Percentiles rank a stretch among this genome's conserved stretches.
These are phyloP conservation scores for Myiozetetes cayanensis DNA, from an alignment of 2,113 vertebrate species.

Conservation along the genomic window DNA sequence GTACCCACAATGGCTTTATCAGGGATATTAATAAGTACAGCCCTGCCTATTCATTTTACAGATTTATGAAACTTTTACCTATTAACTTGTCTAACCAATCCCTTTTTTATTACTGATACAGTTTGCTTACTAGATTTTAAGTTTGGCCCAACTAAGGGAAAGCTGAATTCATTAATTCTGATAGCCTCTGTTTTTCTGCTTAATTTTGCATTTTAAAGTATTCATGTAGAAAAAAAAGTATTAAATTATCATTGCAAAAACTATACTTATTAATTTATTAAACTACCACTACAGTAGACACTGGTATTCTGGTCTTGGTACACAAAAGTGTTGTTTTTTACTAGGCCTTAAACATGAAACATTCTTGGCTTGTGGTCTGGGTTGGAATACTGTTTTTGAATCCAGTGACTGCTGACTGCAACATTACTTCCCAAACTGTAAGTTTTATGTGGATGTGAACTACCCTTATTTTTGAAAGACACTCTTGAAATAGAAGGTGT, in stretches of 20 bases:
- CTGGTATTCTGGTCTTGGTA: neutral
- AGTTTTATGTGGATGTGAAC: conserved; percentile 41
- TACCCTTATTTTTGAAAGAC: neutral
- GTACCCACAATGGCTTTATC: neutral
- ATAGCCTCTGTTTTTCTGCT: neutral
- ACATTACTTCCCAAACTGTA: conserved; percentile 58
- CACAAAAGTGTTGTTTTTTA: conserved; percentile 10
- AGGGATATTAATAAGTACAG: neutral
- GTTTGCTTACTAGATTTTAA: neutral
- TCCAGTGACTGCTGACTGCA: conserved; percentile 19
- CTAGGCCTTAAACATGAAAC: conserved; percentile 69
- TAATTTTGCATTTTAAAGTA: neutral
- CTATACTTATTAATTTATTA: neutral
- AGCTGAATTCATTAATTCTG: neutral
- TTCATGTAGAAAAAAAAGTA: neutral
- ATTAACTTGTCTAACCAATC: neutral
- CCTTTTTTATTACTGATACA: neutral
- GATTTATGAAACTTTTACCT: neutral
- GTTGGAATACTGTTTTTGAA: conserved; percentile 42
- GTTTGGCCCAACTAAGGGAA: neutral
- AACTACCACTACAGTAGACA: neutral
- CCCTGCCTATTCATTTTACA: neutral
- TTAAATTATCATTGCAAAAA: neutral
- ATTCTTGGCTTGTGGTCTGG: conserved; percentile 16
- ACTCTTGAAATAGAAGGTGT: neutral